Conservation (phyloP, 1,140 invertebrate genomes). For the Habropoda laboriosa region DNA sequence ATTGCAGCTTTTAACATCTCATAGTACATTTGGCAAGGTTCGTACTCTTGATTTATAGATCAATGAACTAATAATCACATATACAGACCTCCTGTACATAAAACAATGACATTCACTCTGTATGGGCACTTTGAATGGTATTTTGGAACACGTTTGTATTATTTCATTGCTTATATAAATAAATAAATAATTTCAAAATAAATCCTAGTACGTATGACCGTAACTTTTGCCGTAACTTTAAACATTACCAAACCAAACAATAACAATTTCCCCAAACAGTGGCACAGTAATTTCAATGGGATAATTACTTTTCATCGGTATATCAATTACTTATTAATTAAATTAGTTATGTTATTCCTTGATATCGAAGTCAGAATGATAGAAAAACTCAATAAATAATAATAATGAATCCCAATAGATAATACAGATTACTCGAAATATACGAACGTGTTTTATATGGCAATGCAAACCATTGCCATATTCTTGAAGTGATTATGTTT, state of each 20-base stretch:
- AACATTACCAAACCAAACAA: not conserved
- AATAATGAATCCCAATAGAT: not conserved
- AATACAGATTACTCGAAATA: conserved; percentile 12
- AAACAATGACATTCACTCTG: conserved; percentile 34
- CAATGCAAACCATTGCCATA: conserved; percentile 51
- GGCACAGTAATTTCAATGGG: not conserved
- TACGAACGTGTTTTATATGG: conserved; percentile 58
- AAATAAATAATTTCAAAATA: conserved; percentile 46
- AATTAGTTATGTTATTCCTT: not conserved
- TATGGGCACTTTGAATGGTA: conserved; percentile 53
- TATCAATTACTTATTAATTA: not conserved
- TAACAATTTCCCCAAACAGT: not conserved
- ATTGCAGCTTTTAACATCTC: conserved; percentile 39
- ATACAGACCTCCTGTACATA: conserved; percentile 50
- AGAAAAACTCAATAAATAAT: not conserved
- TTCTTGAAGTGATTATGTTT: conserved; percentile 58
- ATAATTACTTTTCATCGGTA: not conserved
- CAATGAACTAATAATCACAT: conserved; percentile 51
- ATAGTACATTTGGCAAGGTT: conserved; percentile 41
- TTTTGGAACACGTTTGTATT: conserved; percentile 48
- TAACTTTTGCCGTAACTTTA: not conserved
- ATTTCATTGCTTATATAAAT: conserved; percentile 38
- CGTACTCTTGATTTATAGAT: conserved; percentile 45
- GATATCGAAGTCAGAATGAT: not conserved
- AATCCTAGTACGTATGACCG: conserved; percentile 1